A percentile compares a stretch with the other conserved stretches of the same genome.
phyloP scores from a whole-genome alignment of 1,140 invertebrate genomes.

The Babylonia areolata region DNA sequence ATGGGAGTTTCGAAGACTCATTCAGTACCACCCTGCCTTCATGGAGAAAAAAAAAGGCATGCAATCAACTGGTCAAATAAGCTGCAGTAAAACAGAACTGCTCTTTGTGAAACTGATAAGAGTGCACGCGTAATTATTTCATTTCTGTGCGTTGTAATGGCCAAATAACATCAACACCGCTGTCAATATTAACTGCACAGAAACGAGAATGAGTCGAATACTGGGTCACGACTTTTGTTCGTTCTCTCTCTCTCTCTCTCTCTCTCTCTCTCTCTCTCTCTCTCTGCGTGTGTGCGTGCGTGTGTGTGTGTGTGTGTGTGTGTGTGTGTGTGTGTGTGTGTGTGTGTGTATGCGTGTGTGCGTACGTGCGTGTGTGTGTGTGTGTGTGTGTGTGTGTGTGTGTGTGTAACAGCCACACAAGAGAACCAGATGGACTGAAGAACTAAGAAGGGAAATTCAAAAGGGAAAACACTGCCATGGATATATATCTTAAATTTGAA shows the following conservation, averaged over 20 bases:
- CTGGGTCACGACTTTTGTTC: no score
- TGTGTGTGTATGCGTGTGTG: conserved; percentile 12
- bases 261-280: not conserved
- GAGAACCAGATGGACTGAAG: no score
- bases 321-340: not conserved
- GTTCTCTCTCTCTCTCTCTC: not conserved
- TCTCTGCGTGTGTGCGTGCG: not conserved
- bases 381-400: not conserved
- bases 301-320: no score
- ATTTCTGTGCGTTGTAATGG: not conserved
- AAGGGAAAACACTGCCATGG: no score
- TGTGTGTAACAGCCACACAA: no score
- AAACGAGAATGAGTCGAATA: no score
- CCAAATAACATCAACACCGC: no score
- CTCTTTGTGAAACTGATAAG: not conserved
- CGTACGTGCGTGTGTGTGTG: not conserved
- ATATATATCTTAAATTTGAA: no score
- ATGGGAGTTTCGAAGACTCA: not conserved
- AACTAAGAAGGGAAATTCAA: no score
- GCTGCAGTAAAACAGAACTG: not conserved
- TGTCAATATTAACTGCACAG: no score
- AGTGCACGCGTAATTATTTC: not conserved
- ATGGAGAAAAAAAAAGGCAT: not conserved
- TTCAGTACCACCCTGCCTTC: no score
- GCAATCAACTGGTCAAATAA: not conserved